A percentile compares a stretch with the other conserved stretches of the same genome.
Evolutionary conservation across 64 coral and sea anemone genomes (phyloP).

Genomic region (Stichodactyla helianthus): DNA sequence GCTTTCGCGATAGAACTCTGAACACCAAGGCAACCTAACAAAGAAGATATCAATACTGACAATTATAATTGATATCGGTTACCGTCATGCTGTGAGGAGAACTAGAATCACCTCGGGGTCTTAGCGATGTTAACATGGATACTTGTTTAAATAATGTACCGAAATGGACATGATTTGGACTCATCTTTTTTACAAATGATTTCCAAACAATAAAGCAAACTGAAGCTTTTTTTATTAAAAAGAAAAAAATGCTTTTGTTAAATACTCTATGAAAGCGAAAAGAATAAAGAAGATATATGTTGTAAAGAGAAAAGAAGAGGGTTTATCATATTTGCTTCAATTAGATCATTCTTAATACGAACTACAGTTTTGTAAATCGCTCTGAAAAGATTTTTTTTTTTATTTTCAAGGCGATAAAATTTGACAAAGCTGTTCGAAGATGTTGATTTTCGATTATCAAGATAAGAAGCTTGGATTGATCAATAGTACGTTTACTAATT

Average conservation of each 20-base stretch:
- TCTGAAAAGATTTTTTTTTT: neutral
- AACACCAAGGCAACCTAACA: conserved; percentile 4
- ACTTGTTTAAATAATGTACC: no score
- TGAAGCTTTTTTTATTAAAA: no score
- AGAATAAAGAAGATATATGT: neutral
- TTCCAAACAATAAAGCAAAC: neutral
- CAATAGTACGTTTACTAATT: neutral
- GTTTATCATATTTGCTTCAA: no score
- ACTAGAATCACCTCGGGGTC: neutral
- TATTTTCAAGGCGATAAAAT: neutral
- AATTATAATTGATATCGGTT: neutral
- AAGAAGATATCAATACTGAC: neutral
- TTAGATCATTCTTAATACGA: no score
- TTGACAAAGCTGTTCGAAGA: neutral
- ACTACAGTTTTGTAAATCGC: no score
- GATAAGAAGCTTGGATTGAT: neutral
- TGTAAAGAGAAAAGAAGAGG: no score
- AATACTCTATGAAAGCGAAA: neutral
- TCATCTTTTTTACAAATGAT: neutral
- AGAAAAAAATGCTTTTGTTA: neutral
- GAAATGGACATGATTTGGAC: neutral
- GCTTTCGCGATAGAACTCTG: conserved; percentile 8
- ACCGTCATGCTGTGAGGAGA: neutral
- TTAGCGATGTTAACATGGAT: no score
- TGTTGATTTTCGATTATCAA: neutral